These are phyloP conservation scores for Chiroxiphia lanceolata DNA, from an alignment of 2,797 vertebrate species.

Conservation along the genomic window DNA sequence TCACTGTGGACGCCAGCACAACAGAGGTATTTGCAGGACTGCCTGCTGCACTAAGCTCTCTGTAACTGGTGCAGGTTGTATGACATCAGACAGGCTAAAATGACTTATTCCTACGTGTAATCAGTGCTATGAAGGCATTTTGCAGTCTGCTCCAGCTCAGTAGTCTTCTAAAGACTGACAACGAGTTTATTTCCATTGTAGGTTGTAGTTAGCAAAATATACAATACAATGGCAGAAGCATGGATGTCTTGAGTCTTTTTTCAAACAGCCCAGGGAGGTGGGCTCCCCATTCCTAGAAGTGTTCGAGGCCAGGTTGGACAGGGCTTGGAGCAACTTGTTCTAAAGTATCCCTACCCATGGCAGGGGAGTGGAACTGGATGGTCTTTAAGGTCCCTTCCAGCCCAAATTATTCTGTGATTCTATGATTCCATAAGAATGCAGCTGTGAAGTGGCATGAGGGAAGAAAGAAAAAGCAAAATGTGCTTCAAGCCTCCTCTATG, in stretches of 20 bases:
- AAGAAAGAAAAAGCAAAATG: not conserved
- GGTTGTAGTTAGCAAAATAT: not conserved
- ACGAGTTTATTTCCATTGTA: not conserved
- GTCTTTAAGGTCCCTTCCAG: not conserved
- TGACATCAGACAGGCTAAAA: not conserved
- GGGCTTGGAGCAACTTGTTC: not conserved
- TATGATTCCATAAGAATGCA: not conserved
- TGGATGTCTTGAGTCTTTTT: not conserved
- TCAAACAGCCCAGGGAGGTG: not conserved
- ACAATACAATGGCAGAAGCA: not conserved
- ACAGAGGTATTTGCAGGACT: slow-evolving; percentile 79
- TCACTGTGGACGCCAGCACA: slow-evolving; percentile 82
- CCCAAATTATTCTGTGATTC: not conserved
- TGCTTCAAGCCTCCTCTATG: not conserved
- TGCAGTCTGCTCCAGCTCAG: not conserved
- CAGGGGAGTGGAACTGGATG: not conserved
- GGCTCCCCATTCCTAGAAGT: not conserved
- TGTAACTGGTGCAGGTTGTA: not conserved
- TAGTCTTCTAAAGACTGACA: not conserved
- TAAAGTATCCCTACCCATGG: not conserved
- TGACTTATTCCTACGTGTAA: not conserved
- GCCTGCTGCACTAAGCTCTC: not conserved
- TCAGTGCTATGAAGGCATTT: not conserved
- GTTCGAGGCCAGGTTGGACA: not conserved
- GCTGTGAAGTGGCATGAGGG: not conserved